phyloP scores from a whole-genome alignment of 2,113 vertebrate genomes.

The Cyprinodon variegatus region DNA sequence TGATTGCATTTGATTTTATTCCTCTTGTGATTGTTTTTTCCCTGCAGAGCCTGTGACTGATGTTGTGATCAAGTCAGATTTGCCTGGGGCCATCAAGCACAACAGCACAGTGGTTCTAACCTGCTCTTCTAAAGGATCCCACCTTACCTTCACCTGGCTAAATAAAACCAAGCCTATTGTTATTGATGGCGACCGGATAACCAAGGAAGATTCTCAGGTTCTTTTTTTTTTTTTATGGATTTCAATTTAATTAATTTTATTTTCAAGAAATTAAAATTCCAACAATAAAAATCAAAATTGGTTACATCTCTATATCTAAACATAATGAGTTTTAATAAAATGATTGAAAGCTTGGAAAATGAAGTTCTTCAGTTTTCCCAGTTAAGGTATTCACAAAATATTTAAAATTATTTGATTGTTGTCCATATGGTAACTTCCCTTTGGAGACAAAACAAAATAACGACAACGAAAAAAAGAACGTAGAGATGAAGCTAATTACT shows the following conservation, averaged over 20 bases:
- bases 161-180: constrained; percentile 24
- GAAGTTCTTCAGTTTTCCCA: too few relatives aligned
- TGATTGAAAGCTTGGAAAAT: too few relatives aligned
- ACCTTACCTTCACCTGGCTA: constrained; percentile 66
- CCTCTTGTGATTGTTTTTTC: background rate
- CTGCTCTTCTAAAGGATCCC: constrained; percentile 72
- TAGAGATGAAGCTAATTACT: background rate
- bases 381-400: too few relatives aligned
- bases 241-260: too few relatives aligned
- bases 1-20: background rate
- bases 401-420: too few relatives aligned
- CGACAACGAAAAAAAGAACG: background rate
- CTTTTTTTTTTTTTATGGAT: too few relatives aligned
- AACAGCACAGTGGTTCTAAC: constrained; percentile 70
- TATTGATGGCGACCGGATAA: constrained; percentile 19
- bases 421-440: background rate
- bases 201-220: background rate
- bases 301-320: too few relatives aligned
- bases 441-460: background rate
- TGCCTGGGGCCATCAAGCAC: constrained; percentile 55
- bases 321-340: too few relatives aligned
- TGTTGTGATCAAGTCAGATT: constrained; percentile 40
- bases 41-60: constrained; percentile 65
- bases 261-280: too few relatives aligned
- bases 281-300: too few relatives aligned